These are phyloP conservation scores for Chascanopsetta lugubris DNA, from an alignment of 2,113 vertebrate genomes.

Conservation along the genomic window DNA sequence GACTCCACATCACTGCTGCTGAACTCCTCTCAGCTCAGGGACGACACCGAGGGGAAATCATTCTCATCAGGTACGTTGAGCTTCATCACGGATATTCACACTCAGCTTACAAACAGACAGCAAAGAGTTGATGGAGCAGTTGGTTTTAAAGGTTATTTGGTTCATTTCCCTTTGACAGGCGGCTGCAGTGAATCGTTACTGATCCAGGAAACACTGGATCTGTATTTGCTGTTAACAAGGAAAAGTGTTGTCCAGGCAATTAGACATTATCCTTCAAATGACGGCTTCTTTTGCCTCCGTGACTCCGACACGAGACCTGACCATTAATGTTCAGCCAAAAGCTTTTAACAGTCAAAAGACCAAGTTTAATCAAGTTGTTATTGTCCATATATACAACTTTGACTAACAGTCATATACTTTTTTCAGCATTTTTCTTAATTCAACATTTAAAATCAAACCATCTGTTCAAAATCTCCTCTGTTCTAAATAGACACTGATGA, in stretches of 20 bases:
- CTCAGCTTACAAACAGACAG: too few species aligned
- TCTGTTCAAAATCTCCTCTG: neutral
- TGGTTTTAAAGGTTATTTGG: neutral
- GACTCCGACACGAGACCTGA: too few species aligned
- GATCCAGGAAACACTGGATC: neutral
- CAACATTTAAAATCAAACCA: neutral
- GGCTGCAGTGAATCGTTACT: neutral
- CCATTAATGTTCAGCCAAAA: too few species aligned
- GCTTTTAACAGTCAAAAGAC: too few species aligned
- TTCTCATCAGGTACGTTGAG: slow-evolving; percentile 37
- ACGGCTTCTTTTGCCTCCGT: too few species aligned
- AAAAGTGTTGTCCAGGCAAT: neutral
- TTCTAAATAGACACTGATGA: neutral
- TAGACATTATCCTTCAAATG: too few species aligned
- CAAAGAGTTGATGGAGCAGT: too few species aligned
- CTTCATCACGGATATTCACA: neutral
- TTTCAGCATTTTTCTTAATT: neutral
- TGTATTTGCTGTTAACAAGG: neutral
- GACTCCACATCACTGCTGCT: neutral
- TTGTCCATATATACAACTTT: too few species aligned
- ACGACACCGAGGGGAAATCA: slow-evolving; percentile 1
- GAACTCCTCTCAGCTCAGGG: neutral
- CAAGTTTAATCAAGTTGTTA: too few species aligned
- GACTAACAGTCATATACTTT: neutral
- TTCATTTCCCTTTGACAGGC: neutral